A percentile compares a stretch with the other conserved stretches of the same genome.
phyloP scores from a whole-genome alignment of 2,797 vertebrate species.

The Ctenosaura bakeri region DNA sequence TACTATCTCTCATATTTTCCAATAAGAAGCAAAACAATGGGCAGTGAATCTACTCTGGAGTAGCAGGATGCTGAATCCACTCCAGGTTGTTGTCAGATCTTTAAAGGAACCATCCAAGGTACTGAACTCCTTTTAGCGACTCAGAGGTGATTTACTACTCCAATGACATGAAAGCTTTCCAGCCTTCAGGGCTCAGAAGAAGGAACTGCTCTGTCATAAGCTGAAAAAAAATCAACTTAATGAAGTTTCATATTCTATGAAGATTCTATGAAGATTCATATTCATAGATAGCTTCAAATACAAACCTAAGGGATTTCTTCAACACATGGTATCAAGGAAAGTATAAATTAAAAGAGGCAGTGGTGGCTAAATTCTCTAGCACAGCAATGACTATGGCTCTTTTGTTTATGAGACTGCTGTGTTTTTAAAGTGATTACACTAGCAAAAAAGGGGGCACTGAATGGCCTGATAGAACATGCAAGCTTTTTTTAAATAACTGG shows the following conservation, averaged over 20 bases:
- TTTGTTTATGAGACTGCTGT: constrained; percentile 24
- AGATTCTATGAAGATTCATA: neutral
- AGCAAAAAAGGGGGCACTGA: neutral
- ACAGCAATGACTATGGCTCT: neutral
- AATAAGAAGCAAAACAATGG: too few relatives aligned
- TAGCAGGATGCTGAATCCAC: too few relatives aligned
- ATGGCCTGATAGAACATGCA: constrained; percentile 14
- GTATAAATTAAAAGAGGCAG: constrained; percentile 12
- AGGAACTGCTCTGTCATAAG: neutral
- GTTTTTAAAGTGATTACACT: constrained; percentile 15
- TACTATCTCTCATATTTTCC: too few relatives aligned
- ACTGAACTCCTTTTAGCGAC: too few relatives aligned
- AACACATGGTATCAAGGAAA: neutral
- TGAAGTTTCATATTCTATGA: too few relatives aligned
- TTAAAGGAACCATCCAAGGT: too few relatives aligned
- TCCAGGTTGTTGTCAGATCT: too few relatives aligned
- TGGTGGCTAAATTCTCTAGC: neutral
- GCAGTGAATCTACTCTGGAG: too few relatives aligned
- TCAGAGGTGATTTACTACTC: too few relatives aligned
- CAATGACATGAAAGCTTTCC: too few relatives aligned
- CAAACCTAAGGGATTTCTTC: constrained; percentile 12
- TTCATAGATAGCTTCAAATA: neutral
- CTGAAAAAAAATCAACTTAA: neutral
- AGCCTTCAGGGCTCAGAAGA: too few relatives aligned
- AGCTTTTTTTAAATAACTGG: neutral